phyloP scores from a whole-genome alignment of 2,113 vertebrate genomes.

The Clarias gariepinus region DNA sequence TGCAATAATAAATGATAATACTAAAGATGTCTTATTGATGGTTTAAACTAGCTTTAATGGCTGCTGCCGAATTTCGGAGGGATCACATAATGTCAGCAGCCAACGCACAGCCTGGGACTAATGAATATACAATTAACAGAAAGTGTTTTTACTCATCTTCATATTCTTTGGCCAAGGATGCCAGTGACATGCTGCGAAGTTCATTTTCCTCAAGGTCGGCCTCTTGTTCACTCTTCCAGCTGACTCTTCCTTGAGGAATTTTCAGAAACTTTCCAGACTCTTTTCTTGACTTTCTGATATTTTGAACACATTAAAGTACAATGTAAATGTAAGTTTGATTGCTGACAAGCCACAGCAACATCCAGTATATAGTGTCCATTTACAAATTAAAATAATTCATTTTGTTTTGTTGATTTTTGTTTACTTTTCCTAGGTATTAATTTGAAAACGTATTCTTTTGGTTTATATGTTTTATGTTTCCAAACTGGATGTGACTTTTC shows the following conservation, averaged over 20 bases:
- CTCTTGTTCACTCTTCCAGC: neutral
- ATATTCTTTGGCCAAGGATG: neutral
- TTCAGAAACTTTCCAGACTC: neutral
- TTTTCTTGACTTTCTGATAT: neutral
- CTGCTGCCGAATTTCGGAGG: neutral
- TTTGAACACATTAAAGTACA: neutral
- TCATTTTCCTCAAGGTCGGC: conserved; percentile 5
- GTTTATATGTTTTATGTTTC: no score
- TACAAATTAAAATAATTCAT: neutral
- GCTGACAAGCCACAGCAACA: neutral
- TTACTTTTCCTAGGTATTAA: neutral
- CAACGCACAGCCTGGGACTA: conserved; percentile 7
- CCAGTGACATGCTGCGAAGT: conserved; percentile 9
- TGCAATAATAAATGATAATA: neutral
- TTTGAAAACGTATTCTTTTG: neutral
- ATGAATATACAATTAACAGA: conserved; percentile 9
- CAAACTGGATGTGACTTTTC: neutral
- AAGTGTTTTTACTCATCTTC: conserved; percentile 9
- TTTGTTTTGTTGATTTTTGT: neutral
- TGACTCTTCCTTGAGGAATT: neutral
- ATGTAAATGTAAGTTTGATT: neutral
- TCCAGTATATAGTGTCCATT: neutral
- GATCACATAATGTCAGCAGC: neutral
- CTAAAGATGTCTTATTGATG: neutral
- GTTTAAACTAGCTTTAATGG: conserved; percentile 5